Percentiles rank a stretch among this genome's conserved stretches.
phyloP scores from a whole-genome alignment of 2,888 invertebrate genomes.

The Ophion ventricosus region DNA sequence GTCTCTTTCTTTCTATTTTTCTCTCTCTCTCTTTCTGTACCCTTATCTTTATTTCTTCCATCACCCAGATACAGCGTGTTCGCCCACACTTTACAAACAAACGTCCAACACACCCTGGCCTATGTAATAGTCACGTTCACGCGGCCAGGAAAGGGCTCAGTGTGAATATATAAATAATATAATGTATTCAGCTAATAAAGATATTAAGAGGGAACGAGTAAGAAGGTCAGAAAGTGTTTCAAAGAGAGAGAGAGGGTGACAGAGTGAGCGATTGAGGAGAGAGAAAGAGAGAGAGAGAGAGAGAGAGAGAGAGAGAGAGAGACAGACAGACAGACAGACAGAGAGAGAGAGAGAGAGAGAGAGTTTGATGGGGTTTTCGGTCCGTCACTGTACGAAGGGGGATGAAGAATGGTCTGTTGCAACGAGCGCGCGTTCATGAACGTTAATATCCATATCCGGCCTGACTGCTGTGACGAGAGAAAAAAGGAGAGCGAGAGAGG shows the following conservation, averaged over 20 bases:
- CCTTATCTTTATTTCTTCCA: neutral
- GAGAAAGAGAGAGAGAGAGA: neutral
- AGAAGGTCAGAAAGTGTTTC: neutral
- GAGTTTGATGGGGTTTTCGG: slow-evolving; percentile 41
- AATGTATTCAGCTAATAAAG: slow-evolving; percentile 61
- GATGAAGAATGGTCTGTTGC: slow-evolving; percentile 59
- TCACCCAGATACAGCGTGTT: slow-evolving; percentile 20
- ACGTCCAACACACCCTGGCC: slow-evolving; percentile 21
- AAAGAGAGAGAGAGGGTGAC: neutral
- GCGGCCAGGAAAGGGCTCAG: slow-evolving; percentile 5
- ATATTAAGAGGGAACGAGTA: slow-evolving; percentile 50
- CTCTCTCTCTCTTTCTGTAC: slow-evolving; percentile 13
- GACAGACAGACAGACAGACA: slow-evolving; percentile 6
- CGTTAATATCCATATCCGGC: slow-evolving; percentile 68
- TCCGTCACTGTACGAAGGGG: slow-evolving; percentile 28
- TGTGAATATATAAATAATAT: slow-evolving; percentile 57
- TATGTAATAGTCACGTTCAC: slow-evolving; percentile 59
- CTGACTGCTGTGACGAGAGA: slow-evolving; percentile 46
- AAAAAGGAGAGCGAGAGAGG: neutral
- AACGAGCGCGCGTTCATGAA: slow-evolving; percentile 54
- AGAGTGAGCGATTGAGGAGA: slow-evolving; percentile 11
- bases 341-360: slow-evolving; percentile 32
- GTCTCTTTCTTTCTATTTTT: neutral
- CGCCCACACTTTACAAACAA: slow-evolving; percentile 38
- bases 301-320: slow-evolving; percentile 24